Conservation (phyloP, 2,113 vertebrate species). For the Chroicocephalus ridibundus region DNA sequence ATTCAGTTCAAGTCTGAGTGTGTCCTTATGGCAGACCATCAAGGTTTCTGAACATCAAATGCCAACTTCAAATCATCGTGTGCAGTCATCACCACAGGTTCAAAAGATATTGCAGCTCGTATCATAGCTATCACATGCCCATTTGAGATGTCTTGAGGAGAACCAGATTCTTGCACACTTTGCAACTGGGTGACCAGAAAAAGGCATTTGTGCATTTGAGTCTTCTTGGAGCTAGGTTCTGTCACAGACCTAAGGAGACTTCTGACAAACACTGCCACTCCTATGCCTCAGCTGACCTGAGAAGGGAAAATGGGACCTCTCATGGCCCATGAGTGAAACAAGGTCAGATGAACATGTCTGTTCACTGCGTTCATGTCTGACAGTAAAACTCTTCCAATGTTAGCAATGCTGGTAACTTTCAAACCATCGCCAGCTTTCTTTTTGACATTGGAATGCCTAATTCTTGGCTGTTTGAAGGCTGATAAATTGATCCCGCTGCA, state of each 20-base stretch:
- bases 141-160: not conserved
- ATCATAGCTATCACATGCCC: not conserved
- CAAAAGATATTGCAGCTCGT: not conserved
- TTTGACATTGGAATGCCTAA: not conserved
- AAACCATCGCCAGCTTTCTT: not conserved
- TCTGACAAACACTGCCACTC: not conserved
- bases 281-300: not conserved
- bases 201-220: not conserved
- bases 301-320: not conserved
- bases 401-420: not conserved
- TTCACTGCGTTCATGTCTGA: not conserved
- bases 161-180: not conserved
- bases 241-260: not conserved
- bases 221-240: not conserved
- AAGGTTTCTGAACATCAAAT: not conserved
- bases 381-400: not conserved
- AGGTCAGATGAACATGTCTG: not conserved
- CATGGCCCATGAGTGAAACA: not conserved
- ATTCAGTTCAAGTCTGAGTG: not conserved
- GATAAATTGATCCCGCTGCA: not conserved
- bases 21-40: not conserved
- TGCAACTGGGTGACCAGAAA: not conserved
- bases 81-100: not conserved
- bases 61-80: not conserved
- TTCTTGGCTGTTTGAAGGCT: not conserved